A percentile compares a stretch with the other conserved stretches of the same genome.
phyloP scores from a whole-genome alignment of 1,140 invertebrate genomes.

The Frieseomelitta varia region DNA sequence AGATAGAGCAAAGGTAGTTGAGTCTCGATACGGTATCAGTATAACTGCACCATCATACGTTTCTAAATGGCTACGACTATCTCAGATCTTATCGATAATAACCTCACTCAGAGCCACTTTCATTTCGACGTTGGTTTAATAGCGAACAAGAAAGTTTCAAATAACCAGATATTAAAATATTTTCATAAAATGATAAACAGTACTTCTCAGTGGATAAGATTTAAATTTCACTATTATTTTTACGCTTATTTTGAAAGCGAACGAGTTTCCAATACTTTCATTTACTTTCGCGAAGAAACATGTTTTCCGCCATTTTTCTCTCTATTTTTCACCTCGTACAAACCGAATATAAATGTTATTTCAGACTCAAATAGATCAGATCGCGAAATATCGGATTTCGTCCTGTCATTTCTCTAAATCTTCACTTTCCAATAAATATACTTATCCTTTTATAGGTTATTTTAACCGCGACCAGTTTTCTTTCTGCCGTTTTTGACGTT shows the following conservation, averaged over 20 bases:
- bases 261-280: background rate
- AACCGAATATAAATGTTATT: no score
- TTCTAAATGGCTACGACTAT: background rate
- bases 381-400: no score
- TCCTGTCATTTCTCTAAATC: no score
- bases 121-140: background rate
- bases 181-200: background rate
- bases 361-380: no score
- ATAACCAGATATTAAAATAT: background rate
- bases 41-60: background rate
- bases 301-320: background rate
- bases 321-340: no score
- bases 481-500: no score
- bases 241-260: background rate
- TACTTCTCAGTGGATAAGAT: background rate
- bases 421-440: no score
- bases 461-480: no score
- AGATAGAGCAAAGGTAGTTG: no score
- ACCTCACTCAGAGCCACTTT: background rate
- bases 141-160: background rate
- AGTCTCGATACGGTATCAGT: background rate
- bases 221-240: background rate
- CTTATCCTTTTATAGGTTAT: no score
- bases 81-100: background rate
- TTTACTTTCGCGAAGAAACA: background rate